A percentile compares a stretch with the other conserved stretches of the same genome.
phyloP scores from a whole-genome alignment of 2,888 invertebrate species.

The Notodonta dromedarius region DNA sequence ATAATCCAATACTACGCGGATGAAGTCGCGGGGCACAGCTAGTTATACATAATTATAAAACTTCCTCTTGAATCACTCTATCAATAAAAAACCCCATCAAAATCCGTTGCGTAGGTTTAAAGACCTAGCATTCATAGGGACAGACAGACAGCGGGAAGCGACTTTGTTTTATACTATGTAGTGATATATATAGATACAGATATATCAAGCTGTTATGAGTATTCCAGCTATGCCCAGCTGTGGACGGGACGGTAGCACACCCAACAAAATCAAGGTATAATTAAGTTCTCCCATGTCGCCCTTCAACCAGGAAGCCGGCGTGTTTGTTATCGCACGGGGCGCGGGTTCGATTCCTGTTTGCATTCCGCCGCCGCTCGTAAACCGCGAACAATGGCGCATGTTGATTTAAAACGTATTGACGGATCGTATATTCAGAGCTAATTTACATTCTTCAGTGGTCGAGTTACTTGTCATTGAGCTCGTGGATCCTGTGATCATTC shows the following conservation, averaged over 20 bases:
- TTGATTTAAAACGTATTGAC: conserved; percentile 9
- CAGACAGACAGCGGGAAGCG: too few relatives aligned
- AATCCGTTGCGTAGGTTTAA: too few relatives aligned
- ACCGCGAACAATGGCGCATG: conserved; percentile 49
- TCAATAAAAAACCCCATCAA: too few relatives aligned
- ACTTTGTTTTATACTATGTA: too few relatives aligned
- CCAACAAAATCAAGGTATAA: neutral
- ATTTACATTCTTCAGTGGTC: conserved; percentile 6
- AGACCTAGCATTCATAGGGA: too few relatives aligned
- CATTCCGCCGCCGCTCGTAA: conserved; percentile 35
- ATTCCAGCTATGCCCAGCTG: neutral
- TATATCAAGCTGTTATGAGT: too few relatives aligned
- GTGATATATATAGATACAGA: too few relatives aligned
- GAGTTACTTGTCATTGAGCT: conserved; percentile 5
- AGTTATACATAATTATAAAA: too few relatives aligned
- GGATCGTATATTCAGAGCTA: conserved; percentile 13
- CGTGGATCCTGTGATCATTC: neutral
- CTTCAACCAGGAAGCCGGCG: conserved; percentile 14
- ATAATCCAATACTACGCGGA: too few relatives aligned
- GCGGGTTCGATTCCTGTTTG: conserved; percentile 59
- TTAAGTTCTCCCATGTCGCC: conserved; percentile 2
- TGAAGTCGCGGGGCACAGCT: too few relatives aligned
- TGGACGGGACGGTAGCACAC: neutral
- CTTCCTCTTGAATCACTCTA: too few relatives aligned
- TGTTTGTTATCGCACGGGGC: conserved; percentile 4